Conservation (phyloP, 64 coral and sea anemone genomes). For the Pocillopora damicornis region DNA sequence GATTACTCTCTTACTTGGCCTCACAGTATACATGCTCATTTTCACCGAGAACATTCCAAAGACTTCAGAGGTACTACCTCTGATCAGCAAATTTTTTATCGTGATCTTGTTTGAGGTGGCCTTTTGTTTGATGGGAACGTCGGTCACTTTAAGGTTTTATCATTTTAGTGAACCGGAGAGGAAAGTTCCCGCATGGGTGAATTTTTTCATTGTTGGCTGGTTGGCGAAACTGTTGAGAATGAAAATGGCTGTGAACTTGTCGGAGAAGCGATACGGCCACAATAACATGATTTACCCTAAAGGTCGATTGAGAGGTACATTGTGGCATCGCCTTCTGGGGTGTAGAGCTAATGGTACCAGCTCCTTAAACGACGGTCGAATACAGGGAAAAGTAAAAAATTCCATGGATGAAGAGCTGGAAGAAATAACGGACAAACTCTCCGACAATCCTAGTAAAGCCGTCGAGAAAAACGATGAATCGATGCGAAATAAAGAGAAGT, state of each 20-base stretch:
- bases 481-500: constrained; percentile 33
- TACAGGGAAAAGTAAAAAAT: constrained; percentile 6
- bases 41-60: constrained; percentile 74
- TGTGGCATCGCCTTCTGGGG: background rate
- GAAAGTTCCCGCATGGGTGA: constrained; percentile 39
- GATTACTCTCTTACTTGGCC: constrained; percentile 52
- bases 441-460: constrained; percentile 3
- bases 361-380: background rate
- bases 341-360: background rate
- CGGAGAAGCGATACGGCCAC: background rate
- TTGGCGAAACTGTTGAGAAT: constrained; percentile 42
- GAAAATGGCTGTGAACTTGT: background rate
- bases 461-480: background rate
- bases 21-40: constrained; percentile 74
- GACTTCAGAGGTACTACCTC: constrained; percentile 55
- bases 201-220: constrained; percentile 40
- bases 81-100: constrained; percentile 66
- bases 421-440: constrained; percentile 28
- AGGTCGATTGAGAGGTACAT: background rate
- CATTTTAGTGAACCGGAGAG: constrained; percentile 55
- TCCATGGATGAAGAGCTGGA: constrained; percentile 25
- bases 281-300: background rate
- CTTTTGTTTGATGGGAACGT: constrained; percentile 54
- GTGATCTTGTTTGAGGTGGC: constrained; percentile 53
- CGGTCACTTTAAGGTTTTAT: constrained; percentile 51